Base-by-base conservation (phyloP, 92 coral and sea anemone genomes). In the Epizoanthus illoricatus region DNA sequence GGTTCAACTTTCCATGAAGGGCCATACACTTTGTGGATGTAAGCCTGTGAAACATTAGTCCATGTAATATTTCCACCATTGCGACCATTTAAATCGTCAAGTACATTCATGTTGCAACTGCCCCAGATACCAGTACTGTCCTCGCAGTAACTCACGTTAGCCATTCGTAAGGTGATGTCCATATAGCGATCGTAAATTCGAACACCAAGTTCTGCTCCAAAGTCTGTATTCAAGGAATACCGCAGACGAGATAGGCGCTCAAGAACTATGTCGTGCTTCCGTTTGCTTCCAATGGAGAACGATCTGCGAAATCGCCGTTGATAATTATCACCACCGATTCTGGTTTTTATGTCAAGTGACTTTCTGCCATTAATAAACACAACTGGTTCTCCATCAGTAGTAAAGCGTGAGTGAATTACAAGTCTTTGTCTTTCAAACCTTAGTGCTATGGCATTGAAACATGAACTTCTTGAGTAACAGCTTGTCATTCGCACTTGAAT, bases 391-490 rank as follows among this genome's bases (percentile, higher is more conserved):
- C 75, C 90, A 47, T 78, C 69, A 28, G 79, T 68, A 20, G 81
- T 63, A 49, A 64, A 84, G 36, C 88, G 88, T 21, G 90, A 87
- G 67, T 90, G 93, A 49, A 90, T 81, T 23, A 78, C 57, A 39
- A 90, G 39, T 8, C 59, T 58, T n/a, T 74, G 71, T n/a, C 74
- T 66, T 20, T 68, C 75, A 17, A 84, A 28, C 60, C 68, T 79
- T 41, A 90, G 67, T 5, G 88, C 93, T 58, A 90, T 74, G n/a
- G 93, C 93, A 76, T 84, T 87, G 83, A 90, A 67, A 61, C 93
- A 90, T 3, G 88, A 76, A 60, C 88, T 52, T 18, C 86, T 70
- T 33, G 85, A 68, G 69, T 73, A 87, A 42, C 93, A 90, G 23
- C 88, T 75, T 5, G 79, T 65, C 70, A 87, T 68, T 72, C 87